These are phyloP conservation scores for Elephas maximus DNA, from an alignment of 2,113 vertebrate species.

Conservation along the genomic window DNA sequence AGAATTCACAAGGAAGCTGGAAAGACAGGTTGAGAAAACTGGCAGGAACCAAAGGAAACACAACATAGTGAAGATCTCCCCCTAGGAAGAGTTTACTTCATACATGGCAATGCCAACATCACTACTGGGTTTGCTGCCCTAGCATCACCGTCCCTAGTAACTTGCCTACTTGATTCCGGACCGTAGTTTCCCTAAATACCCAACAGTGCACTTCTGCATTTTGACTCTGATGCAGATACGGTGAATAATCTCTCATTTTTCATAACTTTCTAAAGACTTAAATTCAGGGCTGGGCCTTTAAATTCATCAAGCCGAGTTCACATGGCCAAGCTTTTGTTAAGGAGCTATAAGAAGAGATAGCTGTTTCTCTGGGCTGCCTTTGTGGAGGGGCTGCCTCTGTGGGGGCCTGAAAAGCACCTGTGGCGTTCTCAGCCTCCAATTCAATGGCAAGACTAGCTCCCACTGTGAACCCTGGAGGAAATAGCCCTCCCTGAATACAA, in stretches of 20 bases:
- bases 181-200: too few species aligned
- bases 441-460: too few species aligned
- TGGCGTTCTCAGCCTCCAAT: neutral
- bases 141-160: too few species aligned
- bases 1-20: too few species aligned
- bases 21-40: neutral
- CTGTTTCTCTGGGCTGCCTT: neutral
- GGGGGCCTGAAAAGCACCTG: too few species aligned
- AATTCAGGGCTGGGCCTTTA: neutral
- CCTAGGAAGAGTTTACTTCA: neutral
- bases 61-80: neutral
- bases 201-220: too few species aligned
- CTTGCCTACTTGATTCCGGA: too few species aligned
- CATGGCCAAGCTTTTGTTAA: neutral
- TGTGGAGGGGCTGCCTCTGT: too few species aligned
- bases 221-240: neutral
- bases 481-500: neutral
- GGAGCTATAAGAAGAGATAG: neutral
- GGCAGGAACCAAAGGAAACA: neutral
- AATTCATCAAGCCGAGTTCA: neutral
- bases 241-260: neutral
- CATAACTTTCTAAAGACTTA: neutral
- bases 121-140: too few species aligned
- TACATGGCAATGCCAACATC: neutral
- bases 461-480: neutral